A percentile compares a stretch with the other conserved stretches of the same genome.
Evolutionary conservation across 2,113 vertebrate species (phyloP).

Genomic region (Myrmecophaga tridactyla): DNA sequence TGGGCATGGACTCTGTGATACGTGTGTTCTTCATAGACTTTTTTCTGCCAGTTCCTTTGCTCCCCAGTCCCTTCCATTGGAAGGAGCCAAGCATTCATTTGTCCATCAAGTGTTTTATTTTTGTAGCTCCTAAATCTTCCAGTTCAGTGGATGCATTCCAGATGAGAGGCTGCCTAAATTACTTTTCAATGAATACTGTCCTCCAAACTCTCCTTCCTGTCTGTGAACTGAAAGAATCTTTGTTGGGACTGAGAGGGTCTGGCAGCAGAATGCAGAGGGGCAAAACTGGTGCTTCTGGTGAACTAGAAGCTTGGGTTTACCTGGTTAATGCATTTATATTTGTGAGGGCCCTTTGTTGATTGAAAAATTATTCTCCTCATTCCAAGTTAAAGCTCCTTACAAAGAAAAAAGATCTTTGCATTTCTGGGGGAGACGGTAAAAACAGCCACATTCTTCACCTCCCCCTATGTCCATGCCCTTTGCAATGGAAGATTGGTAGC

Average conservation of each 20-base stretch:
- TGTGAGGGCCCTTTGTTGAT: not conserved
- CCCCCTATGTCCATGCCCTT: not conserved
- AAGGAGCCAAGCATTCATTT: slow-evolving; percentile 68
- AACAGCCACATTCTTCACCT: not conserved
- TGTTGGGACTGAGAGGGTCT: not conserved
- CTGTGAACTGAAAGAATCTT: not conserved
- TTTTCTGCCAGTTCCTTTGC: slow-evolving; percentile 42
- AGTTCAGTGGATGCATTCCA: slow-evolving; percentile 56
- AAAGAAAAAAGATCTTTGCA: not conserved
- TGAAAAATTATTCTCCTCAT: not conserved
- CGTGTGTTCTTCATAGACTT: slow-evolving; percentile 30
- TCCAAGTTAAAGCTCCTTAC: not conserved
- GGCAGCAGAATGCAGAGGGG: not conserved
- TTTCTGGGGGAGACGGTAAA: not conserved
- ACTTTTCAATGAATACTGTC: slow-evolving; percentile 56
- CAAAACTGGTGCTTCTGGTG: not conserved
- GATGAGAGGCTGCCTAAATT: slow-evolving; percentile 61
- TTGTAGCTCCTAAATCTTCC: slow-evolving; percentile 66
- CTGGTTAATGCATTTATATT: not conserved
- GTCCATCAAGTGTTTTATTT: slow-evolving; percentile 69
- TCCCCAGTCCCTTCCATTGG: slow-evolving; percentile 24
- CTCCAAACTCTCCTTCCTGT: slow-evolving; percentile 52
- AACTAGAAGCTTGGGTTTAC: not conserved
- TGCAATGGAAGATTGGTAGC: not conserved
- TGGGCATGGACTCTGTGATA: not conserved